These are phyloP conservation scores for Thunnus thynnus DNA, from an alignment of 2,113 vertebrate species.

Conservation along the genomic window DNA sequence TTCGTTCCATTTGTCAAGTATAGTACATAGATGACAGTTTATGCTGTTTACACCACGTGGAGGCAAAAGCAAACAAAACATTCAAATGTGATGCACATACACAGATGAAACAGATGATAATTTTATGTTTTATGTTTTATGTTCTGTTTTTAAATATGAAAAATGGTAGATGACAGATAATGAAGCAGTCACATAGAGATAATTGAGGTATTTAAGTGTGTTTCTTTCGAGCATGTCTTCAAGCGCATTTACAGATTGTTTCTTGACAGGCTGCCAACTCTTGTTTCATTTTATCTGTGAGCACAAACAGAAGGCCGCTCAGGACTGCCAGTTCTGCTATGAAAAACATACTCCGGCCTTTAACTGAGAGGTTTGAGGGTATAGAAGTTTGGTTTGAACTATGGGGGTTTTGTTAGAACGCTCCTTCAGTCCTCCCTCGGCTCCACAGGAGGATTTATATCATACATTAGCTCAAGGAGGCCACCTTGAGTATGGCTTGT, in stretches of 20 bases:
- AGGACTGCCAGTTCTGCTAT: conserved; percentile 53
- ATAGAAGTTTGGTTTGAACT: conserved; percentile 5
- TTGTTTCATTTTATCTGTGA: conserved; percentile 39
- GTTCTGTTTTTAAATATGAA: conserved; percentile 7
- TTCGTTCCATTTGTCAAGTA: not conserved
- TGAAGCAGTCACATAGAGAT: conserved; percentile 17
- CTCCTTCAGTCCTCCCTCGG: conserved; percentile 2
- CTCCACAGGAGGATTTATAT: conserved; percentile 19
- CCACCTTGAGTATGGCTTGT: conserved; percentile 66
- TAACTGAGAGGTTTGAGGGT: conserved; percentile 26
- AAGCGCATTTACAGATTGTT: conserved; percentile 22
- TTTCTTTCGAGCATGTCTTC: conserved; percentile 6
- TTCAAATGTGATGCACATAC: too few relatives aligned
- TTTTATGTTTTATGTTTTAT: too few relatives aligned
- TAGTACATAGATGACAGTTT: too few relatives aligned
- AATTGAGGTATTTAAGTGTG: conserved; percentile 33
- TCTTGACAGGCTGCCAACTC: conserved; percentile 48
- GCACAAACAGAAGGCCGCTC: conserved; percentile 62
- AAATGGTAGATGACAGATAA: not conserved
- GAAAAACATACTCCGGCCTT: conserved; percentile 67
- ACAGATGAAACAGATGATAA: too few relatives aligned
- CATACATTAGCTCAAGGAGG: conserved; percentile 62
- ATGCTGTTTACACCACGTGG: not conserved
- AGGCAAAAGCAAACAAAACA: too few relatives aligned
- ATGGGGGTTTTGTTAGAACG: not conserved